Base-by-base conservation (phyloP, 2,113 vertebrate species). In the Cynopterus brachyotis region DNA sequence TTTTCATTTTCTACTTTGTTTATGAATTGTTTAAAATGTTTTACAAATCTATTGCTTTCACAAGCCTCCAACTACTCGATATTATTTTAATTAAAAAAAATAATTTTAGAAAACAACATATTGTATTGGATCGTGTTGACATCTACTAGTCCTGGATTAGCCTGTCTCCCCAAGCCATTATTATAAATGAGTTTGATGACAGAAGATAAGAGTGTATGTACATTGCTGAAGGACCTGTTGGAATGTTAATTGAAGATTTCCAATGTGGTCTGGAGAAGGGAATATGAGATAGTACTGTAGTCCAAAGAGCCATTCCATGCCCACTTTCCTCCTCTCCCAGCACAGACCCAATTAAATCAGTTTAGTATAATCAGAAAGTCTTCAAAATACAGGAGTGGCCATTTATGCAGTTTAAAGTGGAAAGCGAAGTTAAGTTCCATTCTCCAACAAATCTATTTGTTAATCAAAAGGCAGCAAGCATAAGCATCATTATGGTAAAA, bases 101-200 rank as follows among this genome's bases (percentile, higher is more conserved):
- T n/a, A 72, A 95, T 73, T 73, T 89, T 47, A 91, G 72, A 70
- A 81, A 92, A 92, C n/a, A 64, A 79, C 69, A 30, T 35, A 32
- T 35, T 22, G 32, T 76, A 28, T 32, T 66, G 5, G n/a, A 37
- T 40, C 70, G 53, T n/a, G 35, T 69, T 88, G 45, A 35, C 32
- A 60, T 40, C 57, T 59, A n/a, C 20, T 13, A 89, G 66, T 16
- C 26, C 62, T 40, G 4, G 22, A 10, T 73, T 17, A 57, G 37
- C 26, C 47, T 59, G 17, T 53, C 47, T 90, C 50, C 50, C 55
- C 55, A 62, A 62, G 11, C 37, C 75, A 53, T 24, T 24, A 37
- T 57, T 69, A 50, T n/a, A 66, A 59, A 78, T 40, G 55, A 57
- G 19, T 66, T 45, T 66, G 45, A 72, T 26, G 19, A 13, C 37